phyloP scores from a whole-genome alignment of 2,797 vertebrate genomes.

The Sitta carolinensis region DNA sequence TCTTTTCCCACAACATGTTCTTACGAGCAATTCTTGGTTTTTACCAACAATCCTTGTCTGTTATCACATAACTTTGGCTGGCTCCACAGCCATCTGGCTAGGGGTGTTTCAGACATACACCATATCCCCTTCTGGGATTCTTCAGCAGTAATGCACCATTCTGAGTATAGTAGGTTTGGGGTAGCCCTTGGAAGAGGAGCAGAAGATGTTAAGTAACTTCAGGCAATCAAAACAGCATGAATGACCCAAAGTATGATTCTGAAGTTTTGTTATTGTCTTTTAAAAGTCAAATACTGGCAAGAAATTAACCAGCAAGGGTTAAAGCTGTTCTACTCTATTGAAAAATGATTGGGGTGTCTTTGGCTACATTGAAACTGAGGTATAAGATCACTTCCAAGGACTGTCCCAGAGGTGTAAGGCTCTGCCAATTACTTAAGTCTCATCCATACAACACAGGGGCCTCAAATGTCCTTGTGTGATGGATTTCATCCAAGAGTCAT shows the following conservation, averaged over 20 bases:
- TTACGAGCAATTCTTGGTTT: not conserved
- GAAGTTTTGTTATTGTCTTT: not conserved
- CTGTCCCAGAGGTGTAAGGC: not conserved
- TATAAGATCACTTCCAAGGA: not conserved
- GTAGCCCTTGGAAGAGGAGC: not conserved
- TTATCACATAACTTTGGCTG: not conserved
- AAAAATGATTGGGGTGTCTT: not conserved
- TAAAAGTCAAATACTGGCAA: not conserved
- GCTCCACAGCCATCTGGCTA: not conserved
- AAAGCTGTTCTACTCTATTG: not conserved
- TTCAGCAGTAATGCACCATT: not conserved
- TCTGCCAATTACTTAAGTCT: not conserved
- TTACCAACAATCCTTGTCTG: not conserved
- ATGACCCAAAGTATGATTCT: not conserved
- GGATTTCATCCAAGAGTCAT: not conserved
- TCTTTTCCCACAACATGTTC: not conserved
- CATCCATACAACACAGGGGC: not conserved
- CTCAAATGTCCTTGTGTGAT: not conserved
- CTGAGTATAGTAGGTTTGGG: not conserved
- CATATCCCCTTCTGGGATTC: not conserved
- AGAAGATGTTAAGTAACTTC: not conserved
- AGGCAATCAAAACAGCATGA: not conserved
- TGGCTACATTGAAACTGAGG: not conserved
- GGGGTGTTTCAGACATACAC: not conserved
- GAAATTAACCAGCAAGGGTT: not conserved